These are phyloP conservation scores for Drosophila rellima DNA, from an alignment of 2,888 invertebrate genomes.

Conservation along the genomic window DNA sequence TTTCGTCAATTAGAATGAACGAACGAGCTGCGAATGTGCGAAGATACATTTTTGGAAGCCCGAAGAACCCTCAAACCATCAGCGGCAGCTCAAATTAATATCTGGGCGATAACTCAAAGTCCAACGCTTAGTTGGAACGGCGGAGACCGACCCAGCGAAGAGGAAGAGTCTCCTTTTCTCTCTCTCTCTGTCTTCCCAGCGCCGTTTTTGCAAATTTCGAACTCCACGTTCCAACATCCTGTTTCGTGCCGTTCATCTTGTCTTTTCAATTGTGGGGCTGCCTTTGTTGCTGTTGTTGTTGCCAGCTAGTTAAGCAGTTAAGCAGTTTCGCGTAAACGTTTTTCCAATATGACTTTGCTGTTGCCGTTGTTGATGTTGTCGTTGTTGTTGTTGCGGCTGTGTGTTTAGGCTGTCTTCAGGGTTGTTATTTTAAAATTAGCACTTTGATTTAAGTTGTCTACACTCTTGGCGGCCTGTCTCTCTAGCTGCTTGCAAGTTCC, in stretches of 20 bases:
- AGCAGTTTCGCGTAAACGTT: constrained; percentile 80
- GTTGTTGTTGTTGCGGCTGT: constrained; percentile 56
- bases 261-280: constrained; percentile 77
- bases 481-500: constrained; percentile 41
- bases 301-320: constrained; percentile 81
- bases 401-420: constrained; percentile 80
- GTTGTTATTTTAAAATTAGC: constrained; percentile 81
- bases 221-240: constrained; percentile 79
- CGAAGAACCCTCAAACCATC: constrained; percentile 59
- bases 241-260: constrained; percentile 81
- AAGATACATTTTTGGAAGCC: constrained; percentile 71
- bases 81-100: constrained; percentile 80
- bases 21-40: constrained; percentile 78
- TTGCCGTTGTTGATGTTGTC: constrained; percentile 34
- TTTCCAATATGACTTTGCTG: constrained; percentile 73
- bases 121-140: constrained; percentile 20
- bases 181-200: constrained; percentile 40
- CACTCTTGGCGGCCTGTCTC: constrained; percentile 77
- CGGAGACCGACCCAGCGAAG: neutral
- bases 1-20: constrained; percentile 78
- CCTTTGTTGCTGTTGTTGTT: constrained; percentile 56
- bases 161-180: neutral
- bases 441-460: constrained; percentile 82
- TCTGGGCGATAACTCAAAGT: constrained; percentile 80
- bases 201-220: constrained; percentile 70